phyloP scores from a whole-genome alignment of 2,113 vertebrate species.

The Colius striatus region DNA sequence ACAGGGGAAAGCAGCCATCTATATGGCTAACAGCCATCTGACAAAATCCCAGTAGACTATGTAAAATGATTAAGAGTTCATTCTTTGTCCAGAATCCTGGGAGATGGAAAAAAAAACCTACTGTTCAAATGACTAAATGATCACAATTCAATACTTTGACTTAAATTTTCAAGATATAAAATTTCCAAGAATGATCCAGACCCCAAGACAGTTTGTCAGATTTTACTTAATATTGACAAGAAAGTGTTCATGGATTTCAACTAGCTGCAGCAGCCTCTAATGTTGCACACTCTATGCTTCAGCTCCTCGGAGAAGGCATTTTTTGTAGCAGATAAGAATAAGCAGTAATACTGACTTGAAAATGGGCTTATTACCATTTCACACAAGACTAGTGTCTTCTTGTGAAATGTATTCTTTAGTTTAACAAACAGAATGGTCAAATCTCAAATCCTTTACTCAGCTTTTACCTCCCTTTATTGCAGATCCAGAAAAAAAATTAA shows the following conservation, averaged over 20 bases:
- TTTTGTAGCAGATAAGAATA: neutral
- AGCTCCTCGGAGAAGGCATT: neutral
- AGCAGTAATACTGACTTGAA: neutral
- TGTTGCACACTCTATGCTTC: neutral
- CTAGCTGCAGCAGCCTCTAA: neutral
- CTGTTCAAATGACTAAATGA: neutral
- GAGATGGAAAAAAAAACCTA: neutral
- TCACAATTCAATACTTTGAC: neutral
- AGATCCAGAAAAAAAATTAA: neutral
- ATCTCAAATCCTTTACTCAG: neutral
- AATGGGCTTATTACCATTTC: neutral
- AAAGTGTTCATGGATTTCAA: neutral
- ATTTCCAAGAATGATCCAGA: neutral
- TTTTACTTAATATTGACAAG: neutral
- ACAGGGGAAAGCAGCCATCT: neutral
- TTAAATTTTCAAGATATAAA: neutral
- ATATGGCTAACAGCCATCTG: slow-evolving; percentile 24
- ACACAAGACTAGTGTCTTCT: neutral
- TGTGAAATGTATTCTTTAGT: neutral
- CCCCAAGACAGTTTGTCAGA: neutral
- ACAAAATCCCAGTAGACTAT: neutral
- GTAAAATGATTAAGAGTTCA: neutral
- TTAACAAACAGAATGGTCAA: neutral
- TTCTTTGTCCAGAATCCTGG: neutral
- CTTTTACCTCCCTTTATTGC: neutral